Evolutionary conservation across 2,797 vertebrate genomes (phyloP), one percentile per base, ranked within the genome.

Genomic region (Enteromius mattozi): DNA sequence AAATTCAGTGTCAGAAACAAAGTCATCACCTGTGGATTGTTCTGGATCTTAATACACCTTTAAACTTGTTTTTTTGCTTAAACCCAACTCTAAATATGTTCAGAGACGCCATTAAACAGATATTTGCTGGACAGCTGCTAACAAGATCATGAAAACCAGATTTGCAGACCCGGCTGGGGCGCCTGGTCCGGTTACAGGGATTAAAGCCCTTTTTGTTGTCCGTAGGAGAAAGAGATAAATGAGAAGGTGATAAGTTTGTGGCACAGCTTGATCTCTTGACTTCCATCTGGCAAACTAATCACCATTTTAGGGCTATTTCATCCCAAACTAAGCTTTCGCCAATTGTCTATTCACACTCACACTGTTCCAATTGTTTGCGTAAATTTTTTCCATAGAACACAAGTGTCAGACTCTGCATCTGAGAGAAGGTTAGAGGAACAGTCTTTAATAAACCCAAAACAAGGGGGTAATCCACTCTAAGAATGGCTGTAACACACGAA

Each of bases 191-290:
- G 61, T 77, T 68, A 19, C 56, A 21, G 21, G 45, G 61, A 69
- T 77, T 77, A 65, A 1, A 76, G 24, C 19, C 42, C 7, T 16
- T 35, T 76, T 77, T 77, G n/a, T n/a, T 63, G 27, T 17, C 3
- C 24, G 27, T 10, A 33, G 35, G 16, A n/a, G 9, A 33, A 12
- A 30, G 37, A 61, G 45, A 80, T 81, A 19, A 66, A 49, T 49
- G 59, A 81, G 30, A 16, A 66, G 72, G 21, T 77, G 61, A 68
- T 12, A 49, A 33, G 21, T 76, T 54, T 83, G 33, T 68, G 35
- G 33, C 21, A 30, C 21, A 33, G 42, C n/a, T 76, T 35, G 3
- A 61, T 37, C 56, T 45, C 2, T 82, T 51, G 19, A n/a, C 16
- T 65, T 14, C 14, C 19, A 63, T 12, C 42, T 9, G 49, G 63